A percentile compares a stretch with the other conserved stretches of the same genome.
These are phyloP conservation scores for Sapayoa aenigma DNA, from an alignment of 2,113 vertebrate species.

Conservation along the genomic window DNA sequence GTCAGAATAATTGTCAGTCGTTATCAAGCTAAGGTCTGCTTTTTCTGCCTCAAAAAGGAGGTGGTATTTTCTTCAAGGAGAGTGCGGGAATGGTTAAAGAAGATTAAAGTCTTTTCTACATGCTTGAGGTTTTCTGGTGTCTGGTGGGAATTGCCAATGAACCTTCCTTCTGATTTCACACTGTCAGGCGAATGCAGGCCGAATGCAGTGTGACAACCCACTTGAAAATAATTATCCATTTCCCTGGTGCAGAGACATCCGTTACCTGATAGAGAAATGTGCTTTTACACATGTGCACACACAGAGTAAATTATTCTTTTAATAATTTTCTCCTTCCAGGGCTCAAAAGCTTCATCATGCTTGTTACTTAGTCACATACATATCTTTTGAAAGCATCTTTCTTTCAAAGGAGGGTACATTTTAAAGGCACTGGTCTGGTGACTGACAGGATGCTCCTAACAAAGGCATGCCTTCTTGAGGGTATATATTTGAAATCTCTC, in stretches of 20 bases:
- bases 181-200: not conserved
- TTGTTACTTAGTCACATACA: not conserved
- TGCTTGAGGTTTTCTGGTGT: conserved; percentile 48
- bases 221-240: conserved; percentile 67
- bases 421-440: not conserved
- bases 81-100: not conserved
- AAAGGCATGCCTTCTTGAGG: not conserved
- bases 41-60: not conserved
- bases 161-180: conserved; percentile 53
- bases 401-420: not conserved
- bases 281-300: not conserved
- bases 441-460: not conserved
- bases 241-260: conserved; percentile 34
- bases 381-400: not conserved
- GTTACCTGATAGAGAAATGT: conserved; percentile 39
- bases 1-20: not conserved
- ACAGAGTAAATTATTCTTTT: not conserved
- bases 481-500: conserved; percentile 18
- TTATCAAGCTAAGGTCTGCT: not conserved
- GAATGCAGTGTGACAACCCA: conserved; percentile 60
- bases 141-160: conserved; percentile 58
- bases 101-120: conserved; percentile 51
- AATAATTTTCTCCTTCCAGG: conserved; percentile 2
- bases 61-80: not conserved
- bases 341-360: not conserved